These are phyloP conservation scores for Heliconius cydno DNA, from an alignment of 2,888 invertebrate genomes.

Conservation along the genomic window DNA sequence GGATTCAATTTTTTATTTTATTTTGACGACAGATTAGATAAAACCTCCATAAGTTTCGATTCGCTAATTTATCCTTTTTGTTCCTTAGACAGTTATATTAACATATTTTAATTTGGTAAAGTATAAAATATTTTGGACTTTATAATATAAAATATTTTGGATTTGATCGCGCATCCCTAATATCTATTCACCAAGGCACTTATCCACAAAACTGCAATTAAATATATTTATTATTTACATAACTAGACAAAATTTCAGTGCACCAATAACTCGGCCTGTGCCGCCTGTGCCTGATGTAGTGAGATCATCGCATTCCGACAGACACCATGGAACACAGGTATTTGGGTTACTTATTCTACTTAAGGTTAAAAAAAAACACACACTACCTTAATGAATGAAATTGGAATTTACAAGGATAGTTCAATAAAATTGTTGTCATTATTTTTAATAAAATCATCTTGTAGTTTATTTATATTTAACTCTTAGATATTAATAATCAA, in stretches of 20 bases:
- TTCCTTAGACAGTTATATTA: no score
- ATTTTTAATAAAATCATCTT: no score
- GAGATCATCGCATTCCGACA: conserved; percentile 65
- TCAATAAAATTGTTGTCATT: no score
- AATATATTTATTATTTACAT: conserved; percentile 13
- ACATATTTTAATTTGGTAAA: no score
- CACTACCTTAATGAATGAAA: no score
- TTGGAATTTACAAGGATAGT: no score
- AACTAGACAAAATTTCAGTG: conserved; percentile 52
- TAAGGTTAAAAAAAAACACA: no score
- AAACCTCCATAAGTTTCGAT: no score
- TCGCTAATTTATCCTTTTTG: no score
- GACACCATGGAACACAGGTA: conserved; percentile 59
- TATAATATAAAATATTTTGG: not conserved
- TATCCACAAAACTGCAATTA: not conserved
- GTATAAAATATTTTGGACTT: not conserved
- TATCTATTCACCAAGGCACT: not conserved
- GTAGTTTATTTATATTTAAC: not conserved
- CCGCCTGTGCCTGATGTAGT: conserved; percentile 87
- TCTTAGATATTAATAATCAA: not conserved
- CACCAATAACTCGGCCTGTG: conserved; percentile 75
- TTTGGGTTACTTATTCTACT: not conserved
- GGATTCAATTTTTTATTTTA: no score
- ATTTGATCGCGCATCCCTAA: not conserved
- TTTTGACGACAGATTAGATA: no score